Conservation (phyloP, 1,140 invertebrate genomes). For the Drosophila suzukii region DNA sequence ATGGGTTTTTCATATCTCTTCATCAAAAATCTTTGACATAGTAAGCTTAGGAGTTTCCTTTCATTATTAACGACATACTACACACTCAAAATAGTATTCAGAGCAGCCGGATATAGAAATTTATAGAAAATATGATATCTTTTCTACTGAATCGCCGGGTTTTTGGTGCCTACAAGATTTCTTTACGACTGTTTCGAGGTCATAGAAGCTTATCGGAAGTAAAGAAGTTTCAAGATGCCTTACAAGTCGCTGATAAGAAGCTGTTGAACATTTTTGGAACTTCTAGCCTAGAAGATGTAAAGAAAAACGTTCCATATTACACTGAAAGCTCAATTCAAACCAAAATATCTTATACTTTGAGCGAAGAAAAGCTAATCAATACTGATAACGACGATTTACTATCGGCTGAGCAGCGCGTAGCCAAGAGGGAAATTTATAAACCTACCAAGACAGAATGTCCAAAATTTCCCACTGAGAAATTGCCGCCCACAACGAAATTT, state of each 20-base stretch:
- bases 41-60: slow-evolving; percentile 4
- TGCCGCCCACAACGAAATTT: slow-evolving; percentile 5
- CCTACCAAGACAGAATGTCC: neutral
- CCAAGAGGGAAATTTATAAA: neutral
- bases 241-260: neutral
- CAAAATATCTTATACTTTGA: neutral
- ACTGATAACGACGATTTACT: slow-evolving; percentile 6
- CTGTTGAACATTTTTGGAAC: neutral
- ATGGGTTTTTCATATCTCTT: slow-evolving; percentile 10
- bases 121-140: slow-evolving; percentile 24
- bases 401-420: slow-evolving; percentile 3
- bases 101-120: slow-evolving; percentile 14
- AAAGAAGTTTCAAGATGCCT: slow-evolving; percentile 3
- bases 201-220: neutral
- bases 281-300: neutral
- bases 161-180: slow-evolving; percentile 2
- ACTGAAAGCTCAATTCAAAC: slow-evolving; percentile 1
- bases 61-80: neutral
- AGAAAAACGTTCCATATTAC: neutral
- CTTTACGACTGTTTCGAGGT: neutral
- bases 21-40: neutral
- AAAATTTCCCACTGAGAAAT: slow-evolving; percentile 13
- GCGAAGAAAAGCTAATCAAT: neutral
- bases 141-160: slow-evolving; percentile 2
- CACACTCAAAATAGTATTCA: neutral